Evolutionary conservation across 1,140 invertebrate genomes (phyloP).

Genomic region (Centruroides sculpturatus): DNA sequence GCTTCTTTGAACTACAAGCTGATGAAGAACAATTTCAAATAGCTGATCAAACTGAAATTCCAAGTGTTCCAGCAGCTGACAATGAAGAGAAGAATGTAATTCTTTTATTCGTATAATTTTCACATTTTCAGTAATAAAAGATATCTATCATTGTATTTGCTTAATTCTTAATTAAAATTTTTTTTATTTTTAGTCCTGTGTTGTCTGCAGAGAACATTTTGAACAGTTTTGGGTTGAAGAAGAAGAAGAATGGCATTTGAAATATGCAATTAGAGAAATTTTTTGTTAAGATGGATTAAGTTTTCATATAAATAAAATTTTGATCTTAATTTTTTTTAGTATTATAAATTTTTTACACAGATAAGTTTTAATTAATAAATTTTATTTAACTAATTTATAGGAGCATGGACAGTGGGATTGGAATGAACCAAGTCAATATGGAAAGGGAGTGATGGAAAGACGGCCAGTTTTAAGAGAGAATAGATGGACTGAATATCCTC

Average conservation of each 20-base stretch:
- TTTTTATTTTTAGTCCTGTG: conserved; percentile 42
- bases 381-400: too few relatives aligned
- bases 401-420: too few relatives aligned
- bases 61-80: conserved; percentile 26
- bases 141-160: neutral
- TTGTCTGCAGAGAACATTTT: conserved; percentile 79
- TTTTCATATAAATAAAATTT: too few relatives aligned
- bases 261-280: conserved; percentile 50
- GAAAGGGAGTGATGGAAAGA: too few relatives aligned
- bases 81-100: conserved; percentile 23
- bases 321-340: too few relatives aligned
- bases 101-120: neutral
- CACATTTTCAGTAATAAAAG: neutral
- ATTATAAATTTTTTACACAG: too few relatives aligned
- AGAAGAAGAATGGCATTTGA: conserved; percentile 86
- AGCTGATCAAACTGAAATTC: conserved; percentile 22
- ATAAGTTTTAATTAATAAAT: too few relatives aligned
- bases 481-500: too few relatives aligned
- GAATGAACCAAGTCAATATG: too few relatives aligned
- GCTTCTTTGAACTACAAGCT: conserved; percentile 66
- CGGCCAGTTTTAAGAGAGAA: too few relatives aligned
- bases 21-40: conserved; percentile 14
- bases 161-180: neutral
- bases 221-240: conserved; percentile 91
- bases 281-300: too few relatives aligned